phyloP scores from a whole-genome alignment of 2,797 vertebrate genomes.

The Alauda arvensis region DNA sequence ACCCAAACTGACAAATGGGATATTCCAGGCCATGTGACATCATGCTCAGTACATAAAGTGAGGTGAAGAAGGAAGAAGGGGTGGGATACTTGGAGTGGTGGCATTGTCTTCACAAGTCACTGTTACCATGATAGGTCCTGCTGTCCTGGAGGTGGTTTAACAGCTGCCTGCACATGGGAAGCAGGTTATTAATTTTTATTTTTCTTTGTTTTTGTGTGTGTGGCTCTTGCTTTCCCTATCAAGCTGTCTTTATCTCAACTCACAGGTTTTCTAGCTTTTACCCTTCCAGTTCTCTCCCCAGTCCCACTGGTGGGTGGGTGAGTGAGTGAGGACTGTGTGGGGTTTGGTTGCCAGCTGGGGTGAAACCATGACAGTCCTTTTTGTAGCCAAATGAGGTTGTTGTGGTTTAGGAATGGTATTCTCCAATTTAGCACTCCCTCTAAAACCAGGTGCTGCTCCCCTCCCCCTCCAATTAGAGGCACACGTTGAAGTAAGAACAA shows the following conservation, averaged over 20 bases:
- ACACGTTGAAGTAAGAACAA: background rate
- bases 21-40: background rate
- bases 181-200: background rate
- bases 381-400: background rate
- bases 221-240: background rate
- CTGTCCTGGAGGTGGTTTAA: background rate
- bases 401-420: background rate
- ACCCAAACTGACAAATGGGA: background rate
- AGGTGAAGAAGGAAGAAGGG: background rate
- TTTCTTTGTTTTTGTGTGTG: background rate
- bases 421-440: background rate
- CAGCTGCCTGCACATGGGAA: background rate
- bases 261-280: background rate
- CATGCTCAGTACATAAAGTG: background rate
- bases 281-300: background rate
- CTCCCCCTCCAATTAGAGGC: background rate
- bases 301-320: too few relatives aligned
- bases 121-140: too few relatives aligned
- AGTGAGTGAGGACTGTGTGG: background rate
- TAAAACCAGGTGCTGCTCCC: accelerated
- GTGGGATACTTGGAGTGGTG: background rate
- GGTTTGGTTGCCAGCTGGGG: background rate
- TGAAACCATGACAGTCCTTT: background rate
- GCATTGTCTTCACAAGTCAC: background rate
- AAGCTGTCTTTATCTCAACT: background rate